Evolutionary conservation across 1,140 invertebrate genomes (phyloP), one percentile per base, ranked within the genome.

Genomic region (Camponotus pennsylvanicus): DNA sequence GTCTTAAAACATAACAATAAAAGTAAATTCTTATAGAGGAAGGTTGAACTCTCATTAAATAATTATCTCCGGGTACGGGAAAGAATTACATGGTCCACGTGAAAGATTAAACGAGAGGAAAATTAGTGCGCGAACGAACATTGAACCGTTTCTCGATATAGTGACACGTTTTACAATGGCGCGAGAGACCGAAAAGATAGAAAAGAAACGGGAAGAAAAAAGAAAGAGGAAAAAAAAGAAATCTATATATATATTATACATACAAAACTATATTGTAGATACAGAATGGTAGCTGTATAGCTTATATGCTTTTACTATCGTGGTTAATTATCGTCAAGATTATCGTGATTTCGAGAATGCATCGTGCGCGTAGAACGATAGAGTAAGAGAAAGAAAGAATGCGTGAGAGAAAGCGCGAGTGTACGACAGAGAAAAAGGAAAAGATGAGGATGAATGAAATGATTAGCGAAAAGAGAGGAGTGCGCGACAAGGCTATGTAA

Each of bases 251-350:
- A 90, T 84, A 90, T 82, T 77, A 91, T 86, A 92, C 83, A 91
- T 87, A 91, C 85, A 88, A 93, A 94, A 94, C 92, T 95, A 94
- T 94, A 95, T 95, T 95, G 95, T 95, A 95, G 95, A 95, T 95
- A 95, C 91, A 94, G 91, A 92, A 94, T 93, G 92, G 93, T 95
- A 94, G 94, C 93, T 95, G 94, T 93, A 92, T 94, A 94, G 94
- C 94, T 94, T 94, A 92, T 94, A 94, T 94, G 95, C 94, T 95
- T 95, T 95, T 94, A 95, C 90, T 94, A 95, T 94, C 90, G 90
- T 92, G 91, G 89, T 93, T 93, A 91, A 94, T 93, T 93, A 94
- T 91, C 90, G 90, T 94, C 93, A 93, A 92, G 88, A 92, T 93
- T 93, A 92, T 92, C 88, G 89, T 90, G 86, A 90, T 88, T 90